Conservation (phyloP, 2,797 vertebrate species). For the Leptoclinus maculatus region DNA sequence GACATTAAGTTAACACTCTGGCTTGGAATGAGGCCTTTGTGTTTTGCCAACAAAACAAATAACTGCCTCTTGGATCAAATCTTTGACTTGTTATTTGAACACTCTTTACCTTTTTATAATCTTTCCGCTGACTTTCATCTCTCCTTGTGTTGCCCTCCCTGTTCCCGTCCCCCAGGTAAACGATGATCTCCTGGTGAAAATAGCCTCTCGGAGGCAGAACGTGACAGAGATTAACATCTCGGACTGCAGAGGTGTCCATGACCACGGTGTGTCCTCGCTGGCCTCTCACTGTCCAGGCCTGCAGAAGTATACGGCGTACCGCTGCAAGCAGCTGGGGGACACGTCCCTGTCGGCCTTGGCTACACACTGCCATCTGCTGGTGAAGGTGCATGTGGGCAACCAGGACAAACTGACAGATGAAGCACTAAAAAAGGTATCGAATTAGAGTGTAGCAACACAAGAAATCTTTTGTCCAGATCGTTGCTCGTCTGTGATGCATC, state of each 20-base stretch:
- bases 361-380: constrained; percentile 93
- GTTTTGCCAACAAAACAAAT: background rate
- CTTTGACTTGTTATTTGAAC: background rate
- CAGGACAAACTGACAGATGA: constrained; percentile 97
- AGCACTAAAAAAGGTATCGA: constrained; percentile 91
- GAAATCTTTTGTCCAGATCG: background rate
- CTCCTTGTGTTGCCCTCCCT: background rate
- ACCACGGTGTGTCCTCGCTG: constrained; percentile 92
- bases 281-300: constrained; percentile 94
- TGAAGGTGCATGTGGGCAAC: constrained; percentile 98
- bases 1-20: background rate
- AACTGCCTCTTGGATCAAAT: background rate
- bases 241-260: constrained; percentile 95
- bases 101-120: background rate
- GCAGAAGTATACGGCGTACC: constrained; percentile 94
- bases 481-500: background rate
- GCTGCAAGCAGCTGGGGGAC: constrained; percentile 98
- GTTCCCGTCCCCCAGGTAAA: constrained; percentile 85
- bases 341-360: constrained; percentile 91
- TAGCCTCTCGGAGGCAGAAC: constrained; percentile 95
- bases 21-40: background rate
- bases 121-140: background rate
- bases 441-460: background rate
- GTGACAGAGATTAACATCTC: constrained; percentile 98
- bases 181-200: constrained; percentile 95